phyloP scores from a whole-genome alignment of 2,113 vertebrate species.

The Centropristis striata region DNA sequence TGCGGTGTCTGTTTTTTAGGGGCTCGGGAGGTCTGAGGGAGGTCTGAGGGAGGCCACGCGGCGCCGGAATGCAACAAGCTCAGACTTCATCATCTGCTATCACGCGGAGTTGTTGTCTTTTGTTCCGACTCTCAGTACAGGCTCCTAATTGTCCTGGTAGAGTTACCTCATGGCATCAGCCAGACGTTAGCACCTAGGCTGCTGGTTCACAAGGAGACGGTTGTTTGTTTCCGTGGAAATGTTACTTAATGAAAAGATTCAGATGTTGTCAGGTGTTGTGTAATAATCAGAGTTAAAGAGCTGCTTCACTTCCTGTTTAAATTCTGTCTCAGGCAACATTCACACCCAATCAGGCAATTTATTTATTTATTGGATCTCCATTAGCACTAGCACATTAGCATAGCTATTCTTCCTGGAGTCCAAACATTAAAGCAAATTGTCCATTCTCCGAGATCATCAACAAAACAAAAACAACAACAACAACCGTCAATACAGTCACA shows the following conservation, averaged over 20 bases:
- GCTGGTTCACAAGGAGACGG: background rate
- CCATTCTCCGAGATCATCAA: too few species aligned
- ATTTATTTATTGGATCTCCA: too few species aligned
- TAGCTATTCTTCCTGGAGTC: too few species aligned
- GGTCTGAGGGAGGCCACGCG: conserved; percentile 1
- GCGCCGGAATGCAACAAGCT: conserved; percentile 18
- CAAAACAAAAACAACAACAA: too few species aligned
- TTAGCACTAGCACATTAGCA: too few species aligned
- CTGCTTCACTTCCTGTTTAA: background rate
- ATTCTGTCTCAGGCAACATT: background rate
- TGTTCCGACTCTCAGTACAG: conserved; percentile 1
- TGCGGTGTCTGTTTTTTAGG: background rate
- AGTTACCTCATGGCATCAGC: background rate
- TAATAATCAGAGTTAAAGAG: background rate
- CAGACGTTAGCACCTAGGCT: too few species aligned
- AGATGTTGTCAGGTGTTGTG: background rate
- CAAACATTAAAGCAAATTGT: too few species aligned
- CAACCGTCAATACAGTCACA: too few species aligned
- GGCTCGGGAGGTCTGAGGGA: background rate
- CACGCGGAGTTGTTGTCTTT: conserved; percentile 19
- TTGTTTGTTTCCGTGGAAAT: background rate
- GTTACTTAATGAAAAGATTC: too few species aligned
- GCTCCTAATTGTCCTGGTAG: background rate
- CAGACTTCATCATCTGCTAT: conserved; percentile 19
- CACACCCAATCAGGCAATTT: too few species aligned